These are phyloP conservation scores for Molothrus aeneus DNA, from an alignment of 2,797 vertebrate species.

Conservation along the genomic window DNA sequence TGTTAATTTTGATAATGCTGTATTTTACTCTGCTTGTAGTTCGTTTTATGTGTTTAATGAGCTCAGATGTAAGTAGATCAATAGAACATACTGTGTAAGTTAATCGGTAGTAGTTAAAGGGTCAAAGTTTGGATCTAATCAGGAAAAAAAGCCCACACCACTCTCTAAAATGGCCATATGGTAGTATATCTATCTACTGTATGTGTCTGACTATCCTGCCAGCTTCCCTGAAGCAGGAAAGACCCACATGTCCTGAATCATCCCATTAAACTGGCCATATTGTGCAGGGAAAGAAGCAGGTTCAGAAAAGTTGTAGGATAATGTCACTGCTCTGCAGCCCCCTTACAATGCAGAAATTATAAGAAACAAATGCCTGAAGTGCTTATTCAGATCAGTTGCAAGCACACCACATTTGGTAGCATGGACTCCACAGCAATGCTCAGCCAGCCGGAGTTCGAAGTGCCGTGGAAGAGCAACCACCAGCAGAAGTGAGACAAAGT, in stretches of 20 bases:
- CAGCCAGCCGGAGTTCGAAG: accelerated
- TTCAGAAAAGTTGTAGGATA: background rate
- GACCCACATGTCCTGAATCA: background rate
- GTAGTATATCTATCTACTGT: background rate
- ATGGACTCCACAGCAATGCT: background rate
- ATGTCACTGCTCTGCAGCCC: background rate
- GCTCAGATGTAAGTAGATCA: conserved; percentile 35
- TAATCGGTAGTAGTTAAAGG: conserved; percentile 41
- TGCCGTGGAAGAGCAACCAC: accelerated
- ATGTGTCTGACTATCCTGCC: background rate
- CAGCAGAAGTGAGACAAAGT: background rate
- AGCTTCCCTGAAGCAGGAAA: background rate
- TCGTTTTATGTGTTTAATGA: conserved; percentile 47
- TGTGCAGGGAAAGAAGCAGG: background rate
- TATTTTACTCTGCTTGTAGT: background rate
- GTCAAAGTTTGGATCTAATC: conserved; percentile 41
- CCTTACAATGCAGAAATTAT: background rate
- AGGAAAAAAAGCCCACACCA: background rate
- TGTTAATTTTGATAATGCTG: background rate
- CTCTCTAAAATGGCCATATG: background rate
- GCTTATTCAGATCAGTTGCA: background rate
- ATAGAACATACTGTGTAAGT: conserved; percentile 27
- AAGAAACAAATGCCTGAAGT: background rate
- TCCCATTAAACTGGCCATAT: background rate
- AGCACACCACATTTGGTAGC: background rate